phyloP scores from a whole-genome alignment of 2,113 vertebrate species.

The Hippoglossus stenolepis region DNA sequence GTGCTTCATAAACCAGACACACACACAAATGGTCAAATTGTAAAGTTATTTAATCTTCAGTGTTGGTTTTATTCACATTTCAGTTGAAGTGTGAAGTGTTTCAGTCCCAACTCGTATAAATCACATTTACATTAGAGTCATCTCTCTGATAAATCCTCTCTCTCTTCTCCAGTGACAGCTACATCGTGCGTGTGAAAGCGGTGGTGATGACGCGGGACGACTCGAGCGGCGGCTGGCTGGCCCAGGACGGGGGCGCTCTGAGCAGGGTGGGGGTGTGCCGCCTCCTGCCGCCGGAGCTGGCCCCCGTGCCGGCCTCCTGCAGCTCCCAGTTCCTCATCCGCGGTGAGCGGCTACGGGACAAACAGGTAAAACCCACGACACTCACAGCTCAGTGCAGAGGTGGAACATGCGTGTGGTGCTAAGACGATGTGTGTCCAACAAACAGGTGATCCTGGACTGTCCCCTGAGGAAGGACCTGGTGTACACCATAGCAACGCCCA shows the following conservation, averaged over 20 bases:
- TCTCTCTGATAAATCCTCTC: background rate
- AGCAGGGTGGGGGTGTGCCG: slow-evolving; percentile 98
- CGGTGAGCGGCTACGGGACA: slow-evolving; percentile 96
- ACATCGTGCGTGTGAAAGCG: slow-evolving; percentile 99
- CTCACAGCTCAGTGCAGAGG: background rate
- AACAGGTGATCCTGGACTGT: slow-evolving; percentile 96
- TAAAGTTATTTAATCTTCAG: too few relatives aligned
- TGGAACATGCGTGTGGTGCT: background rate
- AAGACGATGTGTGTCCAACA: slow-evolving; percentile 15
- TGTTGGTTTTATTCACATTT: too few relatives aligned
- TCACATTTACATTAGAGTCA: too few relatives aligned
- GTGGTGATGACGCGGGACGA: slow-evolving; percentile 99
- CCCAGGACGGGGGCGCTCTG: slow-evolving; percentile 97
- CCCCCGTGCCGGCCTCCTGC: slow-evolving; percentile 51
- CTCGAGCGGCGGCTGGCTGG: slow-evolving; percentile 98
- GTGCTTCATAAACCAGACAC: too few relatives aligned
- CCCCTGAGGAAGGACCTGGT: slow-evolving; percentile 96
- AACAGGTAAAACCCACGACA: slow-evolving; percentile 87
- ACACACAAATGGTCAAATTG: too few relatives aligned
- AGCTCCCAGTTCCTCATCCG: slow-evolving; percentile 96
- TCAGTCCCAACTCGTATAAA: too few relatives aligned
- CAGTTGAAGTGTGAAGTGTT: too few relatives aligned
- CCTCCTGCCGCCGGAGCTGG: slow-evolving; percentile 88
- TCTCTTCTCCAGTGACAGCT: slow-evolving; percentile 92
- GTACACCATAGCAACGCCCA: slow-evolving; percentile 99